Conservation (phyloP, 2,888 invertebrate species). For the Agonopterix subpropinquella region DNA sequence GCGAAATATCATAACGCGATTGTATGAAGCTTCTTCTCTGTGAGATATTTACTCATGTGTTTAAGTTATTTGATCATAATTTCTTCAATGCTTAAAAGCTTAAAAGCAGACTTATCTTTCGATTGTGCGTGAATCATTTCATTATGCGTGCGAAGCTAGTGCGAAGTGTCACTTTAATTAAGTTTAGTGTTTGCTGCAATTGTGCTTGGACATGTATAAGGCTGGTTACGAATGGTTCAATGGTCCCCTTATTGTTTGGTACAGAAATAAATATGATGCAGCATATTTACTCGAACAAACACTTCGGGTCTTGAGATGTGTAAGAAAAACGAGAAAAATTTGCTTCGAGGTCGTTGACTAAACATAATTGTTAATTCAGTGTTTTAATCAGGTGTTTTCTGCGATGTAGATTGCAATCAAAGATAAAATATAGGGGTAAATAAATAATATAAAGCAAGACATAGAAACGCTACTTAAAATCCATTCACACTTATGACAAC, state of each 20-base stretch:
- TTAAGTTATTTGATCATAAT: no score
- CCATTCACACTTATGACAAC: no score
- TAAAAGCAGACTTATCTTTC: slow-evolving; percentile 28
- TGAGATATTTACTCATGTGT: no score
- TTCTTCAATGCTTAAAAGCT: slow-evolving; percentile 3
- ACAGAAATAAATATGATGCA: slow-evolving; percentile 55
- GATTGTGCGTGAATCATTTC: slow-evolving; percentile 59
- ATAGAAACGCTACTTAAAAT: no score
- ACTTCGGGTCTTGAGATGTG: slow-evolving; percentile 2
- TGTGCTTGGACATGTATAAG: slow-evolving; percentile 54
- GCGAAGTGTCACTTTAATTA: slow-evolving; percentile 68
- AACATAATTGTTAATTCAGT: not conserved
- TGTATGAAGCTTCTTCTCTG: no score
- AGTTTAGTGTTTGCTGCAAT: slow-evolving; percentile 61
- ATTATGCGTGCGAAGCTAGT: slow-evolving; percentile 63
- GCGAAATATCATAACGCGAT: no score
- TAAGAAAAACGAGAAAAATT: not conserved
- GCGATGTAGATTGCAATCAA: no score
- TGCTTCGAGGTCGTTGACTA: not conserved
- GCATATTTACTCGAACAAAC: slow-evolving; percentile 14
- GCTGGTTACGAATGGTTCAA: slow-evolving; percentile 39
- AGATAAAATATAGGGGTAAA: no score
- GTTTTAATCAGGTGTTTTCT: not conserved
- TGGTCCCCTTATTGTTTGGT: slow-evolving; percentile 38
- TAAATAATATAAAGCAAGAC: no score